These are phyloP conservation scores for Miichthys miiuy DNA, from an alignment of 2,797 vertebrate genomes.

Conservation along the genomic window DNA sequence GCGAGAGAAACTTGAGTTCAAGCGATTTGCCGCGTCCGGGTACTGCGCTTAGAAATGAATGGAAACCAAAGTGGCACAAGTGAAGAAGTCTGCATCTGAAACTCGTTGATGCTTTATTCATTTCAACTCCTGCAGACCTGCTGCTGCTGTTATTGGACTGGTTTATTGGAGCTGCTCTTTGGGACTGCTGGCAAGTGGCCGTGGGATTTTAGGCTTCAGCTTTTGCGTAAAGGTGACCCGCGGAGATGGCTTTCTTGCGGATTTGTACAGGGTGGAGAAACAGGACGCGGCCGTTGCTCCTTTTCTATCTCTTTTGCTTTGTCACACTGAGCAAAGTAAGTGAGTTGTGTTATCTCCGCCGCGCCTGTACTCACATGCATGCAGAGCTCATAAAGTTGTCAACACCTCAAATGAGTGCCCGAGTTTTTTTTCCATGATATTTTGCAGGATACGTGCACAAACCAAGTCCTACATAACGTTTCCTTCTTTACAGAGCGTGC, in stretches of 20 bases:
- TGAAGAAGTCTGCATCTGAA: slow-evolving; percentile 41
- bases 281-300: slow-evolving; percentile 35
- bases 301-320: slow-evolving; percentile 69
- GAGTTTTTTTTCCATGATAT: slow-evolving; percentile 20
- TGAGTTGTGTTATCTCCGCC: slow-evolving; percentile 18
- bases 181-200: neutral
- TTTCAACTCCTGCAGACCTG: slow-evolving; percentile 22
- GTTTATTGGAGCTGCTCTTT: slow-evolving; percentile 1
- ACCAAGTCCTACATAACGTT: slow-evolving; percentile 12
- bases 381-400: slow-evolving; percentile 52
- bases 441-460: slow-evolving; percentile 5
- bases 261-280: slow-evolving; percentile 47
- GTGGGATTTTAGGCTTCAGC: neutral
- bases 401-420: slow-evolving; percentile 19
- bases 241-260: slow-evolving; percentile 70
- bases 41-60: slow-evolving; percentile 62
- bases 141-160: slow-evolving; percentile 16
- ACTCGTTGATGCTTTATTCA: slow-evolving; percentile 66
- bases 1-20: slow-evolving; percentile 57
- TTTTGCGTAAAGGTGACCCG: slow-evolving; percentile 49
- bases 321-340: slow-evolving; percentile 77
- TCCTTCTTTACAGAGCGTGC: slow-evolving; percentile 58
- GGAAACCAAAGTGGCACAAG: slow-evolving; percentile 46
- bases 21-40: slow-evolving; percentile 47
- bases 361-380: slow-evolving; percentile 38